Percentiles rank a stretch among this genome's conserved stretches.
Evolutionary conservation across 2,888 invertebrate species (phyloP).

Genomic region (Mesopsocus fuscifrons): DNA sequence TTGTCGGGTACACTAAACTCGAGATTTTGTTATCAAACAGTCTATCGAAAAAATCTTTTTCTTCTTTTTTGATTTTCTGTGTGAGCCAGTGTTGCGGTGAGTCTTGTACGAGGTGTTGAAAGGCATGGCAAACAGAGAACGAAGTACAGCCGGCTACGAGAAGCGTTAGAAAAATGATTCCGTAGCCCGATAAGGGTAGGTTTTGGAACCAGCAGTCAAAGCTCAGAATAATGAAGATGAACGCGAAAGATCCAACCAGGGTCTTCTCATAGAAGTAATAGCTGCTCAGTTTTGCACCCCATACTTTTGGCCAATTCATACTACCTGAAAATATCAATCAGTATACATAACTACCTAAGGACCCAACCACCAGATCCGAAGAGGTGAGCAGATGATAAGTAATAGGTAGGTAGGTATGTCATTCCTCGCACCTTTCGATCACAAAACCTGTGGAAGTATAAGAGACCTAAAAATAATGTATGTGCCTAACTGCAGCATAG

Average conservation of each 20-base stretch:
- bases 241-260: background rate
- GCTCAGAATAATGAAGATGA: background rate
- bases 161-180: slow-evolving; percentile 5
- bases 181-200: slow-evolving; percentile 7
- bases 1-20: slow-evolving; percentile 1
- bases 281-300: background rate
- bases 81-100: background rate
- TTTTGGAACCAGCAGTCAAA: slow-evolving; percentile 8
- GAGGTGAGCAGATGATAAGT: no score
- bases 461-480: no score
- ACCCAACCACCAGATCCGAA: no score
- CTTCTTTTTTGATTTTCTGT: background rate
- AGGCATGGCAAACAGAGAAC: background rate
- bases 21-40: background rate
- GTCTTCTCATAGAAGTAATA: background rate
- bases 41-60: slow-evolving; percentile 4
- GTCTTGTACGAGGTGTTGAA: background rate
- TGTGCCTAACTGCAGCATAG: no score
- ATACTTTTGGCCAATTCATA: background rate
- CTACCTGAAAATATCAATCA: background rate
- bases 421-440: no score
- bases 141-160: slow-evolving; percentile 1
- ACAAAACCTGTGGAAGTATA: no score
- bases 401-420: no score
- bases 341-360: no score